Percentiles rank a stretch among this genome's conserved stretches.
phyloP scores from a whole-genome alignment of 2,797 vertebrate genomes.

The Anomalospiza imberbis region DNA sequence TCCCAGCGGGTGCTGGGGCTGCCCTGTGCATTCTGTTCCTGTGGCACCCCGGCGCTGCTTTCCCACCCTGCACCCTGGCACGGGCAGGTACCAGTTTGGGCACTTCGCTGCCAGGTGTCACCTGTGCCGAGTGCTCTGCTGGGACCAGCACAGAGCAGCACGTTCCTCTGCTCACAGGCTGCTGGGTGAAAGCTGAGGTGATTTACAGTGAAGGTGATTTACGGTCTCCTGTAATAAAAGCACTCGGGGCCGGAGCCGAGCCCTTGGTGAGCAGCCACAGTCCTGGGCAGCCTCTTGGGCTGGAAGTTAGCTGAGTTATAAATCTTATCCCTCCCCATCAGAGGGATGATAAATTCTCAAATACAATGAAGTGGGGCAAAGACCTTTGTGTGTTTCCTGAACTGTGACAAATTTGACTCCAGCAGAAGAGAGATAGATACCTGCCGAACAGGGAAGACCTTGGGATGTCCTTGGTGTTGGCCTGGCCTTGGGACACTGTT shows the following conservation, averaged over 20 bases:
- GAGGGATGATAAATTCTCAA: background rate
- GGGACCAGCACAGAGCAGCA: background rate
- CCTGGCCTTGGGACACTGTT: fast-evolving
- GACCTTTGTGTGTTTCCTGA: background rate
- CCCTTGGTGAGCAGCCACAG: background rate
- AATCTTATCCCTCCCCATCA: background rate
- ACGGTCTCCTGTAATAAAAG: background rate
- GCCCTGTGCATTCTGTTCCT: conserved; percentile 21
- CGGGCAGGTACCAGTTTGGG: background rate
- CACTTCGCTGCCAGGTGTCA: background rate
- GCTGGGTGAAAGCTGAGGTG: background rate
- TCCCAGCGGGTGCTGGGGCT: background rate
- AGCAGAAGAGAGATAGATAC: fast-evolving
- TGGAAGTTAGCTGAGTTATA: background rate
- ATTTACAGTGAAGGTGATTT: background rate
- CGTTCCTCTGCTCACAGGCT: background rate
- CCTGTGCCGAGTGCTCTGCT: background rate
- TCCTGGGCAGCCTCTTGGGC: background rate
- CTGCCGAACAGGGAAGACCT: background rate
- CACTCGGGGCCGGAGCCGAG: background rate
- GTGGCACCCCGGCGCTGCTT: background rate
- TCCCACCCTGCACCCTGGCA: fast-evolving
- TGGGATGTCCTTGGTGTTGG: background rate
- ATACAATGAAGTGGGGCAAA: background rate
- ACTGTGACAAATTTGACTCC: background rate